Base-by-base conservation (phyloP, 2,797 vertebrate genomes). In the Helarctos malayanus region DNA sequence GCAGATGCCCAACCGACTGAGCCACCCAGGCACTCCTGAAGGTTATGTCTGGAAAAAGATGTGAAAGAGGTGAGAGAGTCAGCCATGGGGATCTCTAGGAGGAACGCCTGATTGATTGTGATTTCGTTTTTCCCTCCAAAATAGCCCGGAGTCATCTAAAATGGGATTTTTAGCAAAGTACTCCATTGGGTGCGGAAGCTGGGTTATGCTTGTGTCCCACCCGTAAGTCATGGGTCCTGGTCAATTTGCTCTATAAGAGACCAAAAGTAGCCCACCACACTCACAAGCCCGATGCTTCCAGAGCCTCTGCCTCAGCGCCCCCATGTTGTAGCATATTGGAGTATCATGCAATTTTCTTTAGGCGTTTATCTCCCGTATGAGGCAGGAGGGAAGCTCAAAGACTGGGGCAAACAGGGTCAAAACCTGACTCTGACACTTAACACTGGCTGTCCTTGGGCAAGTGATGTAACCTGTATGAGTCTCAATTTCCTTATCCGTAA, bases 321-420 rank as follows among this genome's bases (percentile, higher is more conserved):
- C 54, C 3, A 18, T 63, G 23, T 3, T 32, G 52, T 8, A 71
- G 35, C 21, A 9, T 25, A 8, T 52, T 19, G 2, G 76, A 75
- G 25, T 49, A 11, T 23, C 7, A 0, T n/a, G 35, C 32, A 52
- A 75, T 69, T 88, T 32, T 65, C 38, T 68, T 54, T 7, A 18
- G 5, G 14, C 57, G 25, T 73, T 19, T 25, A 27, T 25, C 15
- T 16, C 61, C 10, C 4, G 0, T 10, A 38, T 0, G 0, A 18
- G 21, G 38, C 19, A 27, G 19, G 8, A 47, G 1, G 85, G 86
- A 63, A 82, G 5, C 92, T 91, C 76, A 59, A 78, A 86, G 63
- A 69, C 2, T 0, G 52, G 76, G 9, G 12, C 1, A 63, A 47
- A 49, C 10, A 23, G 21, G 47, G 4, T 56, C 21, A 61, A 83